Evolutionary conservation across 2,113 vertebrate species (phyloP).

Genomic region (Turnix velox): DNA sequence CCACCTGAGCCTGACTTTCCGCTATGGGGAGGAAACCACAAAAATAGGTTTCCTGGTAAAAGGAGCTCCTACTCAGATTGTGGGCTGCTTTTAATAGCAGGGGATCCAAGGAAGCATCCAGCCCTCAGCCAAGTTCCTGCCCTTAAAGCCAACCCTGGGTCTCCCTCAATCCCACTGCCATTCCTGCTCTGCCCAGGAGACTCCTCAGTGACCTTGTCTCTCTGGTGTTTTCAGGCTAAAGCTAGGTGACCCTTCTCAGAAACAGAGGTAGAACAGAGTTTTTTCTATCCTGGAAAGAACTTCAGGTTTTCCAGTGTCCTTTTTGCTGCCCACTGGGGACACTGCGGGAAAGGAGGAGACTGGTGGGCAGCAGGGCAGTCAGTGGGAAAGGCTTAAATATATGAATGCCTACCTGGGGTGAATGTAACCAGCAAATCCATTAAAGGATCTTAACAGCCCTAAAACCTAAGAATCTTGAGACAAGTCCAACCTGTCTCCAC

Average conservation of each 20-base stretch:
- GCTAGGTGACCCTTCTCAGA: neutral
- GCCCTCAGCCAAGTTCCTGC: neutral
- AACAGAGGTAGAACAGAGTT: neutral
- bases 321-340: neutral
- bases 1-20: neutral
- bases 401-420: neutral
- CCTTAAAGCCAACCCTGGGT: neutral
- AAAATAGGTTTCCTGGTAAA: neutral
- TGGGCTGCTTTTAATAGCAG: neutral
- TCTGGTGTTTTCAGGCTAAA: neutral
- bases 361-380: neutral
- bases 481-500: too few relatives aligned
- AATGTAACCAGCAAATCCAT: neutral
- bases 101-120: neutral
- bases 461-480: too few relatives aligned
- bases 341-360: neutral
- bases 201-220: neutral
- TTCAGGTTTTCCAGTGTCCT: neutral
- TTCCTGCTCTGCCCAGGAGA: neutral
- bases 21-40: neutral
- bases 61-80: rapidly evolving
- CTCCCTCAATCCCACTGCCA: neutral
- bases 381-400: neutral
- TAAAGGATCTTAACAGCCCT: neutral
- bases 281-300: neutral